These are phyloP conservation scores for Corythornis cristatus DNA, from an alignment of 2,113 vertebrate genomes.

Conservation along the genomic window DNA sequence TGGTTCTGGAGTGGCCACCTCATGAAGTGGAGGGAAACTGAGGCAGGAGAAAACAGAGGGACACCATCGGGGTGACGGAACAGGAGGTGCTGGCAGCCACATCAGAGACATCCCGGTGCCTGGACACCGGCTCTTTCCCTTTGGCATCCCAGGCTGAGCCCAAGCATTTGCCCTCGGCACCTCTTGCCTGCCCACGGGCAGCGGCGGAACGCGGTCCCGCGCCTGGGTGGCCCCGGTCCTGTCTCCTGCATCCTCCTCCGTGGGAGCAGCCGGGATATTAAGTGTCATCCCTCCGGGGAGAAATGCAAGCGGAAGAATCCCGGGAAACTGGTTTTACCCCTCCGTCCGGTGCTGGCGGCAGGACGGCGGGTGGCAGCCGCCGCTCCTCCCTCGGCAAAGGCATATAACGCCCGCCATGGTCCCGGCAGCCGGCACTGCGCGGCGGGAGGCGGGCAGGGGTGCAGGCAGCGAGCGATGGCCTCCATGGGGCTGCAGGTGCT, in stretches of 20 bases:
- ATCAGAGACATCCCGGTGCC: accelerated
- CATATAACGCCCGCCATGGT: slow-evolving; percentile 67
- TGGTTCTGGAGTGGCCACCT: background rate
- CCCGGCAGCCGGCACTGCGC: background rate
- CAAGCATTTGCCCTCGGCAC: background rate
- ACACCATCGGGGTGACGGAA: background rate
- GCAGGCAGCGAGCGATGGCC: slow-evolving; percentile 73
- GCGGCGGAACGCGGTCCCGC: accelerated
- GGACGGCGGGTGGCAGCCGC: slow-evolving; percentile 24
- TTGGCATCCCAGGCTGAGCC: background rate
- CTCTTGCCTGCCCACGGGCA: background rate
- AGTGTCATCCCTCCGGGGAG: slow-evolving; percentile 33
- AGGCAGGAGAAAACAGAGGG: accelerated
- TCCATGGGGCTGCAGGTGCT: slow-evolving; percentile 88
- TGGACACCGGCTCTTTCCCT: background rate
- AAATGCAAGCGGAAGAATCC: slow-evolving; percentile 71
- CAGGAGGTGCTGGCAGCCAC: background rate
- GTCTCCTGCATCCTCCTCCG: background rate
- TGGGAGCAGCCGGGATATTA: slow-evolving; percentile 13
- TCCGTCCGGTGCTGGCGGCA: slow-evolving; percentile 32
- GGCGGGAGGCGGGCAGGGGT: background rate
- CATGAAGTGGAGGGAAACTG: background rate
- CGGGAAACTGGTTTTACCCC: slow-evolving; percentile 77
- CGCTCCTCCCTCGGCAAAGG: slow-evolving; percentile 56
- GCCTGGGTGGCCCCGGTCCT: background rate